phyloP scores from a whole-genome alignment of 2,797 vertebrate species.

The Trachops cirrhosus region DNA sequence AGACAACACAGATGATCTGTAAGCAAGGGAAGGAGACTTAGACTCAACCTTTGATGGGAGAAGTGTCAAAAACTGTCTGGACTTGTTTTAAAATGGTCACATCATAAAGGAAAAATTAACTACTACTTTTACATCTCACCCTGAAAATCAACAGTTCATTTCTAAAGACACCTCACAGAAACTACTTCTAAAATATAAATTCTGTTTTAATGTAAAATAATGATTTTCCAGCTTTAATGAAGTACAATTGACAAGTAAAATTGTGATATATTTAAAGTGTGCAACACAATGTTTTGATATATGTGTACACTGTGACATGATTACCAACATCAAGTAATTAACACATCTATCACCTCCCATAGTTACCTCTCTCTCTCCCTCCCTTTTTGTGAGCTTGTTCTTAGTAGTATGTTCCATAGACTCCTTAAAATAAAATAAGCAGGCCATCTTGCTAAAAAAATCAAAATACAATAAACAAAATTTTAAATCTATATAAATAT shows the following conservation, averaged over 20 bases:
- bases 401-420: neutral
- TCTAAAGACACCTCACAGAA: neutral
- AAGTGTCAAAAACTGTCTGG: neutral
- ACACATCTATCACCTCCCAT: neutral
- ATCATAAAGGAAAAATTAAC: neutral
- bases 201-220: neutral
- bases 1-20: neutral
- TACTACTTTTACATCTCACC: neutral
- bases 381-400: neutral
- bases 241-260: neutral
- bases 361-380: neutral
- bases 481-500: neutral
- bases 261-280: neutral
- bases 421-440: neutral
- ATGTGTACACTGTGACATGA: neutral
- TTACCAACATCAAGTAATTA: neutral
- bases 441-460: neutral
- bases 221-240: neutral
- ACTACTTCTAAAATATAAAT: neutral
- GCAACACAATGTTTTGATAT: neutral
- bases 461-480: neutral
- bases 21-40: neutral
- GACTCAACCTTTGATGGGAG: neutral
- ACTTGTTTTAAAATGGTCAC: neutral
- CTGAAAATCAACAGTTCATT: neutral